Conservation (phyloP, 2,888 invertebrate genomes). For the Calameuta pallipes region DNA sequence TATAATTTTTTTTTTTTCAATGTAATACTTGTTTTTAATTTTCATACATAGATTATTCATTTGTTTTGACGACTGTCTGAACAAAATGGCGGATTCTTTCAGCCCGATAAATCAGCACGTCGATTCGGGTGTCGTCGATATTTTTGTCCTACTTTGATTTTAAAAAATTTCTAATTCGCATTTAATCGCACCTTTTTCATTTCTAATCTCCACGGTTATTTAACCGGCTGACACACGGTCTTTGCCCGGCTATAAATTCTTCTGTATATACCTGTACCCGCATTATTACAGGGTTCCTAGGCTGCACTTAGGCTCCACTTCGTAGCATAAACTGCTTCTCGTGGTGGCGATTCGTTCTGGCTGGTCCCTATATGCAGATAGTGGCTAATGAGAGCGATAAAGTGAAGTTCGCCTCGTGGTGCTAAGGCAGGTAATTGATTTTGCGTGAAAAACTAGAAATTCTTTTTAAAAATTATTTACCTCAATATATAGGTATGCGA, state of each 20-base stretch:
- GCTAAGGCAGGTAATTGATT: not conserved
- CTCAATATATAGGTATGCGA: not conserved
- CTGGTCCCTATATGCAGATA: not conserved
- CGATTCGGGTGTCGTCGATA: not conserved
- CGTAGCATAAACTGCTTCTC: not conserved
- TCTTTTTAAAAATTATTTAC: not conserved
- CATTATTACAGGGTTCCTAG: not conserved
- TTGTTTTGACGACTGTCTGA: not conserved
- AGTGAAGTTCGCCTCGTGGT: not conserved
- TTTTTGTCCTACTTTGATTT: not conserved
- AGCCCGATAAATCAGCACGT: not conserved
- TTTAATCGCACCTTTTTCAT: not conserved
- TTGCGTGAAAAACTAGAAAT: not conserved
- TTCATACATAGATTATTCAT: not conserved
- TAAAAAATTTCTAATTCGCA: not conserved
- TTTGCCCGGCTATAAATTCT: not conserved
- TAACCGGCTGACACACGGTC: not conserved
- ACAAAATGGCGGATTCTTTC: not conserved
- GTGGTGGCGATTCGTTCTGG: constrained; percentile 1
- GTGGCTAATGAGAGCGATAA: not conserved
- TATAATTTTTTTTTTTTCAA: not conserved
- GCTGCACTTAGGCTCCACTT: constrained; percentile 2
- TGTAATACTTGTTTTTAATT: too few species aligned
- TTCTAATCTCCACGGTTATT: not conserved
- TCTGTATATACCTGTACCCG: not conserved